Conservation (phyloP, 2,113 vertebrate species). For the Ornithorhynchus anatinus region DNA sequence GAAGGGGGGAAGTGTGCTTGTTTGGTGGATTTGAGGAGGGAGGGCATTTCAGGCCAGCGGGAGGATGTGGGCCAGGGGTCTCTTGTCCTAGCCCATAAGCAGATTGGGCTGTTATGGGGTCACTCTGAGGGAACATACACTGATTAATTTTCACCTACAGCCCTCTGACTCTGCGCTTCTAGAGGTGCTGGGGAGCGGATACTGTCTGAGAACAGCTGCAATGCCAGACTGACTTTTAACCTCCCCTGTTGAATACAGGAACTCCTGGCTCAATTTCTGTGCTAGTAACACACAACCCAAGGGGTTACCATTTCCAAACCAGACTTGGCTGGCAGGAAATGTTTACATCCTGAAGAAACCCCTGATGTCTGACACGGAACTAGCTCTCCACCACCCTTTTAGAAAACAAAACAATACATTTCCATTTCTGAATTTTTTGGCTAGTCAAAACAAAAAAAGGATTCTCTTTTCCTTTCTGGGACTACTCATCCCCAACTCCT, state of each 20-base stretch:
- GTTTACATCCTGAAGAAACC: constrained; percentile 63
- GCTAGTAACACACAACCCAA: constrained; percentile 58
- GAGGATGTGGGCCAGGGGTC: too few species aligned
- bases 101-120: too few species aligned
- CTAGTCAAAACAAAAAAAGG: constrained; percentile 22
- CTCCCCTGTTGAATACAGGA: constrained; percentile 61
- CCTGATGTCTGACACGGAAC: constrained; percentile 50
- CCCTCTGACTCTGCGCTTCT: constrained; percentile 27
- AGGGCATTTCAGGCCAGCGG: too few species aligned
- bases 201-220: constrained; percentile 69
- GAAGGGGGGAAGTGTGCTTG: too few species aligned
- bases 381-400: constrained; percentile 4
- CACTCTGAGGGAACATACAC: constrained; percentile 17
- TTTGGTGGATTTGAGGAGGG: too few species aligned
- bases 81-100: too few species aligned
- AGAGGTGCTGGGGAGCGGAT: constrained; percentile 54
- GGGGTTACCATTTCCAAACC: constrained; percentile 67
- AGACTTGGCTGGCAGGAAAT: constrained; percentile 68
- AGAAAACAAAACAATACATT: constrained; percentile 32
- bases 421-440: constrained; percentile 24
- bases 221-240: constrained; percentile 73
- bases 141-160: constrained; percentile 55
- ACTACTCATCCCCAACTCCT: not conserved
- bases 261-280: constrained; percentile 64
- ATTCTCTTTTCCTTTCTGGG: constrained; percentile 26